Conservation (phyloP, 2,888 invertebrate genomes). For the Tolmerus cingulatus region DNA sequence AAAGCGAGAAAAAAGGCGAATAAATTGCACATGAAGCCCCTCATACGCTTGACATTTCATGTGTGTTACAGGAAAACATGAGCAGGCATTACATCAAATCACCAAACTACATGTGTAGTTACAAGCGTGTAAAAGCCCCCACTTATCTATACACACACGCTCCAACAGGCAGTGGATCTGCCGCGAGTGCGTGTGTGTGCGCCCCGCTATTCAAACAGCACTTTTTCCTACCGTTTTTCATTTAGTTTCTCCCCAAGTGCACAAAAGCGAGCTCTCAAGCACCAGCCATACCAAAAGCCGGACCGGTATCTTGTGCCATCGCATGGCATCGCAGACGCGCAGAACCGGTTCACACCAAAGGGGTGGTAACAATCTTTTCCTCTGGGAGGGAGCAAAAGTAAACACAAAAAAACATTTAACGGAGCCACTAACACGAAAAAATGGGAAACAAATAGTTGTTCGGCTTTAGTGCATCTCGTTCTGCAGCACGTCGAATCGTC, state of each 20-base stretch:
- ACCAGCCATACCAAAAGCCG: neutral
- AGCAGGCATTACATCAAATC: conserved; percentile 52
- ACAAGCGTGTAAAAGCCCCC: conserved; percentile 51
- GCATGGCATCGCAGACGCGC: conserved; percentile 11
- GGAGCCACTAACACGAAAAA: conserved; percentile 8
- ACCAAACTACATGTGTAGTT: conserved; percentile 52
- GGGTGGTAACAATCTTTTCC: conserved; percentile 40
- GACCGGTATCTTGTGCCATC: neutral
- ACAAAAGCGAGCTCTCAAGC: neutral
- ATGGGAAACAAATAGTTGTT: conserved; percentile 27
- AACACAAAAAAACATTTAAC: neutral
- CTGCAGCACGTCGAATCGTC: neutral
- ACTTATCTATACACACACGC: conserved; percentile 42
- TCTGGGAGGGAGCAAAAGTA: neutral
- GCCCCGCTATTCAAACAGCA: neutral
- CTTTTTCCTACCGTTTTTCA: neutral
- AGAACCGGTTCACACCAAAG: conserved; percentile 38
- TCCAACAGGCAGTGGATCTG: conserved; percentile 46
- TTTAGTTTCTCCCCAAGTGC: neutral
- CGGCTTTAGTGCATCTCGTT: neutral
- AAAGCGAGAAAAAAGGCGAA: conserved; percentile 1
- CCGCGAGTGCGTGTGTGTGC: neutral
- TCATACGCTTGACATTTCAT: conserved; percentile 42
- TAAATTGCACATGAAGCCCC: conserved; percentile 19
- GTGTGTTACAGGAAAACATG: conserved; percentile 41